Evolutionary conservation across 2,797 vertebrate genomes (phyloP).

Genomic region (Acanthiza pusilla): DNA sequence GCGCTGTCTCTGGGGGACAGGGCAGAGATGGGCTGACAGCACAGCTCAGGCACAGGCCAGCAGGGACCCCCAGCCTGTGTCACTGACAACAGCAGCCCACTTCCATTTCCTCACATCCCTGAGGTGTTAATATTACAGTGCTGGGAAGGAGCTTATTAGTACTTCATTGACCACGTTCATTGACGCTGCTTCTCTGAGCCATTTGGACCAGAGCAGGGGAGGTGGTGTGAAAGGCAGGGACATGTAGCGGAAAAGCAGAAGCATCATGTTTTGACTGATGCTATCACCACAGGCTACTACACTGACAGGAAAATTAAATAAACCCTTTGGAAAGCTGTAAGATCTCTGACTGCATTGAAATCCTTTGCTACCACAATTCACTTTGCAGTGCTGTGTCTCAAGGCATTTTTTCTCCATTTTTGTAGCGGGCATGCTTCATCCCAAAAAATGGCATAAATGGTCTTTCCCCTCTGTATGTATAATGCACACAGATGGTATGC

Average conservation of each 20-base stretch:
- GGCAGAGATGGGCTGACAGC: not conserved
- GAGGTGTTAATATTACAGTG: not conserved
- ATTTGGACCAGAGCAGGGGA: not conserved
- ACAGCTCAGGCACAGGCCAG: not conserved
- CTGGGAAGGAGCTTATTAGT: not conserved
- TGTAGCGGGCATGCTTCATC: fast-evolving
- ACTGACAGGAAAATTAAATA: not conserved
- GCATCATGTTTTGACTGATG: not conserved
- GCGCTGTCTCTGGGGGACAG: not conserved
- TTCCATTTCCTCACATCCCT: not conserved
- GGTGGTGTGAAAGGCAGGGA: not conserved
- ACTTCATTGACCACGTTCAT: not conserved
- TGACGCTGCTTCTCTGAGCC: not conserved
- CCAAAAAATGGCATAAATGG: not conserved
- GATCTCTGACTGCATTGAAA: not conserved
- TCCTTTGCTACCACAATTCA: not conserved
- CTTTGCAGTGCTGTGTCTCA: not conserved
- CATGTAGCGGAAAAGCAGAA: not conserved
- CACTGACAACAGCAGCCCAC: fast-evolving
- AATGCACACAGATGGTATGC: not conserved
- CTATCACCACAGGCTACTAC: not conserved
- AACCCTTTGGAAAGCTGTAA: not conserved
- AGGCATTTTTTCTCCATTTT: not conserved
- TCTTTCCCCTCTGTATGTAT: not conserved
- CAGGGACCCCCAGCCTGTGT: not conserved